Evolutionary conservation across 2,113 vertebrate species (phyloP).

Genomic region (Lipophrys pholis): DNA sequence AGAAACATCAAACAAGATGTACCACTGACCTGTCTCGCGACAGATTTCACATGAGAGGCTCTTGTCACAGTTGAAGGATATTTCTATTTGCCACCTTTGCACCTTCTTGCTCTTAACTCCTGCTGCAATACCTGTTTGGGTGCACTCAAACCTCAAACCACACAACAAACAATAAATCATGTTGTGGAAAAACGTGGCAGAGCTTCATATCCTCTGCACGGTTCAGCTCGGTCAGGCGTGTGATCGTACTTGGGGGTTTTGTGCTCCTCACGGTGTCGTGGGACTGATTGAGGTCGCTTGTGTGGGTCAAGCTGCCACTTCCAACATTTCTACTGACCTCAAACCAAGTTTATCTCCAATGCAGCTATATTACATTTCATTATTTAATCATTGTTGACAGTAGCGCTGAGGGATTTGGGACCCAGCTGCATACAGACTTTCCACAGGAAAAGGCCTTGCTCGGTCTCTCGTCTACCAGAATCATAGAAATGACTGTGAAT

Average conservation of each 20-base stretch:
- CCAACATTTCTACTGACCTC: conserved; percentile 31
- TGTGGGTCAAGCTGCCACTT: conserved; percentile 29
- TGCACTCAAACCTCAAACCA: background rate
- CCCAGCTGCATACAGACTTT: conserved; percentile 10
- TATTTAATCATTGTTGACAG: conserved; percentile 28
- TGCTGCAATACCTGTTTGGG: conserved; percentile 5
- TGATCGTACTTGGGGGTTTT: conserved; percentile 19
- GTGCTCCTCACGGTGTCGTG: background rate
- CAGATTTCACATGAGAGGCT: conserved; percentile 8
- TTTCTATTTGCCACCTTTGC: background rate
- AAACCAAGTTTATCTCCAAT: conserved; percentile 38
- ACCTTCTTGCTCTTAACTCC: background rate
- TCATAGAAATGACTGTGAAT: conserved; percentile 1
- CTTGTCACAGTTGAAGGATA: conserved; percentile 22
- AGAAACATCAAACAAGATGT: background rate
- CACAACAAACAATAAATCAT: conserved; percentile 55
- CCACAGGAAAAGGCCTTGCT: background rate
- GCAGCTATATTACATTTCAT: conserved; percentile 32
- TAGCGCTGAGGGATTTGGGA: background rate
- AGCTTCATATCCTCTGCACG: conserved; percentile 12
- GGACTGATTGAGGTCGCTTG: conserved; percentile 32
- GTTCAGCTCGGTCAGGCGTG: conserved; percentile 23
- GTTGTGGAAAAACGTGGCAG: conserved; percentile 21
- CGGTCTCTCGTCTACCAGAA: background rate
- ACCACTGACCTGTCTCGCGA: background rate